A percentile compares a stretch with the other conserved stretches of the same genome.
Conservation (phyloP, 1,140 invertebrate genomes). For the Drosophila parvula region DNA sequence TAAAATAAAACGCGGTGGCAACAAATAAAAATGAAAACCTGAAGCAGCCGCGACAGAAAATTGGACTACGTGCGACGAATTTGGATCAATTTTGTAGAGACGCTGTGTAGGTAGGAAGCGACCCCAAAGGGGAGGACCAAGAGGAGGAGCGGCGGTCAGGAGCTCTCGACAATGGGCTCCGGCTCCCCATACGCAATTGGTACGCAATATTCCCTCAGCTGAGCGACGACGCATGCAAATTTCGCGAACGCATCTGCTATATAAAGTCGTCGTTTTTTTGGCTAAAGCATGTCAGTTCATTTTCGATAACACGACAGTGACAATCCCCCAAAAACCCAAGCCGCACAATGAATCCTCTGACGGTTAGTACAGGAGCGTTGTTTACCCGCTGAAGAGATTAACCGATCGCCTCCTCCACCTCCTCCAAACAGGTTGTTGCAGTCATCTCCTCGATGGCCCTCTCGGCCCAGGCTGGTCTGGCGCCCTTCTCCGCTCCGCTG, state of each 20-base stretch:
- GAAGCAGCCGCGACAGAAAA: slow-evolving; percentile 49
- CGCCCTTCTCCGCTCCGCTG: slow-evolving; percentile 53
- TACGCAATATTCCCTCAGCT: slow-evolving; percentile 42
- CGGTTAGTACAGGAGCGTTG: slow-evolving; percentile 66
- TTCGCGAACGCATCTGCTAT: slow-evolving; percentile 72
- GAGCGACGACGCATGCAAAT: slow-evolving; percentile 61
- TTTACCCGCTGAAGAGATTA: background rate
- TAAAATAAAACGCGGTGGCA: slow-evolving; percentile 17
- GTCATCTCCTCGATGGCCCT: slow-evolving; percentile 80
- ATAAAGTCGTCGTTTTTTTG: slow-evolving; percentile 75
- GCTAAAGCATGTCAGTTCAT: slow-evolving; percentile 82
- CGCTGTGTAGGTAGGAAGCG: slow-evolving; percentile 26
- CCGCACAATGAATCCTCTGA: slow-evolving; percentile 83
- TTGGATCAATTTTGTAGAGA: slow-evolving; percentile 62
- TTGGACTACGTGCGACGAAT: slow-evolving; percentile 66
- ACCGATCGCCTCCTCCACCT: background rate
- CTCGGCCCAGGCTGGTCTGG: slow-evolving; percentile 67
- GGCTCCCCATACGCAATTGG: slow-evolving; percentile 41
- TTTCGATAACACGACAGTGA: slow-evolving; percentile 83
- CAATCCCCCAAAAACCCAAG: slow-evolving; percentile 72
- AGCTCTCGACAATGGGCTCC: slow-evolving; percentile 15
- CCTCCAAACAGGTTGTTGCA: slow-evolving; percentile 69
- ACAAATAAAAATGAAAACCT: slow-evolving; percentile 56
- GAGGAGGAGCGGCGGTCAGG: slow-evolving; percentile 3
- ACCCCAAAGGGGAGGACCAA: slow-evolving; percentile 3